phyloP scores from a whole-genome alignment of 2,888 invertebrate species.

The Pachydiplax longipennis region DNA sequence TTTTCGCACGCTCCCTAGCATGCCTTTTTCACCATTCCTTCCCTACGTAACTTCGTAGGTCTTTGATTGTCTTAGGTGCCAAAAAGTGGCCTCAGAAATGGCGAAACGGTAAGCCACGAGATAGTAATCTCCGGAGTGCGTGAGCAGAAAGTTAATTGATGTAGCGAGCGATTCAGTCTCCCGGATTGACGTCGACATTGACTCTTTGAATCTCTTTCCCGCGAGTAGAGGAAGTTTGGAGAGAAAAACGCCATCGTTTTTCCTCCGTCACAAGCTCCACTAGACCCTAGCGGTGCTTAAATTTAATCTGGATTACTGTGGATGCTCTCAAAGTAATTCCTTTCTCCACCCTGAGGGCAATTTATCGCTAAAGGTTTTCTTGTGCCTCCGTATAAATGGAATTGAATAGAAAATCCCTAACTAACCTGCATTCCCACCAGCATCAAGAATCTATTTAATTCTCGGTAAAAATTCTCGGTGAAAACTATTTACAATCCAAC shows the following conservation, averaged over 20 bases:
- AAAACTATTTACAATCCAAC: too few relatives aligned
- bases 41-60: neutral
- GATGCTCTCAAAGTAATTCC: neutral
- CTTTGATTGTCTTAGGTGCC: neutral
- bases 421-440: too few relatives aligned
- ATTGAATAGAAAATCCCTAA: neutral
- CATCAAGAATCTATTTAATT: too few relatives aligned
- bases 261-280: neutral
- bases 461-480: too few relatives aligned
- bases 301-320: neutral
- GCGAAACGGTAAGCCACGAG: neutral
- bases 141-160: neutral
- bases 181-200: neutral
- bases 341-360: neutral
- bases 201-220: neutral
- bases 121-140: neutral
- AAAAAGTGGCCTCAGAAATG: neutral
- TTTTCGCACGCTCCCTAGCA: neutral
- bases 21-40: neutral
- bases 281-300: neutral
- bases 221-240: neutral
- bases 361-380: neutral
- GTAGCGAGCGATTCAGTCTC: neutral
- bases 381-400: neutral
- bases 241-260: neutral